Percentiles rank a stretch among this genome's conserved stretches.
Evolutionary conservation across 2,888 invertebrate genomes (phyloP).

Genomic region (Limnephilus lunatus): DNA sequence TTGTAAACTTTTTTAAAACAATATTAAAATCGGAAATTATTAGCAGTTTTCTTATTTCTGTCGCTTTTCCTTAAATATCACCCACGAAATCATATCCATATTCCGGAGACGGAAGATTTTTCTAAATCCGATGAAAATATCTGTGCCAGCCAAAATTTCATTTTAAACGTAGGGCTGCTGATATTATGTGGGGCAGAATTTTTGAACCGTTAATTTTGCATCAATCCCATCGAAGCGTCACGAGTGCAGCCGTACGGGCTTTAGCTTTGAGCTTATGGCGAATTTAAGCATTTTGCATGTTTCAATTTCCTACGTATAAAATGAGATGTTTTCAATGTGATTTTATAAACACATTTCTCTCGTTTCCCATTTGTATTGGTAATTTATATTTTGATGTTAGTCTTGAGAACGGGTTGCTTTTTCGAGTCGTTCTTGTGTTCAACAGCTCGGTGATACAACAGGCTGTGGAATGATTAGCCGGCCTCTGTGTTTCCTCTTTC

Average conservation of each 20-base stretch:
- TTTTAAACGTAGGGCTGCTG: neutral
- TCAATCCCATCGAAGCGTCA: conserved; percentile 8
- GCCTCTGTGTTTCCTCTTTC: no score
- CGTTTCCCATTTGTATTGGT: no score
- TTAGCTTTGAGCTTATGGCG: neutral
- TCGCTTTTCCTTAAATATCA: neutral
- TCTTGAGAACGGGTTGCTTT: no score
- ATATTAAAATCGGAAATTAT: neutral
- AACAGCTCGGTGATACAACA: no score
- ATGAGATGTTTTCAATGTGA: neutral
- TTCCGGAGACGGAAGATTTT: neutral
- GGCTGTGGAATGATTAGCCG: no score
- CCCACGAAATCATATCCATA: neutral
- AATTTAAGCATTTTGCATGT: neutral
- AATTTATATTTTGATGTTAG: neutral
- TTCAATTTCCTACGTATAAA: neutral
- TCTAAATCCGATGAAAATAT: neutral
- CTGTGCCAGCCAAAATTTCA: neutral
- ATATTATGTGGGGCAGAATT: conserved; percentile 20
- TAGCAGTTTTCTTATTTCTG: neutral
- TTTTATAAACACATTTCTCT: neutral
- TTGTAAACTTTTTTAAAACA: neutral
- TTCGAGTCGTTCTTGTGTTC: no score
- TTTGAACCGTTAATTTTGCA: conserved; percentile 36
- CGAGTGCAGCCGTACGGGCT: neutral